Percentiles rank a stretch among this genome's conserved stretches.
These are phyloP conservation scores for Actinia equina DNA, from an alignment of 64 coral and sea anemone species.

Conservation along the genomic window DNA sequence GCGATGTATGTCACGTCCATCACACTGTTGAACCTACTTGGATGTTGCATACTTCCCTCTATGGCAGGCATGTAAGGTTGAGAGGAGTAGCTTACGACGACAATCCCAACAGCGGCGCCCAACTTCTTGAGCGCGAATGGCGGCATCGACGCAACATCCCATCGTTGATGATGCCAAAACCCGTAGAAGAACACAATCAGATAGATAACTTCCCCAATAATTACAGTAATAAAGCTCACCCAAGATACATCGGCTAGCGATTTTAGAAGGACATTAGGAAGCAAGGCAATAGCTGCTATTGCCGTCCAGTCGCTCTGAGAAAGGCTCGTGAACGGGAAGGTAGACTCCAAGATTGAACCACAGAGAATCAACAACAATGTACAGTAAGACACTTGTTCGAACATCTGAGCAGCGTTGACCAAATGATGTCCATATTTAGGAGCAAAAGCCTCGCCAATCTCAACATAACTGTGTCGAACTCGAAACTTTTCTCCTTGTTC, in stretches of 20 bases:
- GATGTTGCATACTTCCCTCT: conserved; percentile 91
- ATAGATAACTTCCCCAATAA: conserved; percentile 88
- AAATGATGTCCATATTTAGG: conserved; percentile 73
- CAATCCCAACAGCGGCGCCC: conserved; percentile 85
- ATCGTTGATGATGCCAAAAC: conserved; percentile 71
- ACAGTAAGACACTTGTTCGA: conserved; percentile 97
- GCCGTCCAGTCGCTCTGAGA: conserved; percentile 95
- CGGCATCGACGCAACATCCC: conserved; percentile 85
- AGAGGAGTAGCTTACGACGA: conserved; percentile 90
- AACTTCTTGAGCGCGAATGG: conserved; percentile 85
- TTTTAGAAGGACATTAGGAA: conserved; percentile 89
- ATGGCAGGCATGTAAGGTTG: conserved; percentile 99
- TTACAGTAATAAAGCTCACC: conserved; percentile 92
- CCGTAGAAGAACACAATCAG: conserved; percentile 72
- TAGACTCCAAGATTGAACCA: conserved; percentile 84
- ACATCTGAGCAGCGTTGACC: conserved; percentile 93
- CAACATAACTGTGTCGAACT: conserved; percentile 78
- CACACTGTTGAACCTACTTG: conserved; percentile 70
- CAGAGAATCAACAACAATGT: conserved; percentile 90
- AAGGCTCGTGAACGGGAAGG: conserved; percentile 63
- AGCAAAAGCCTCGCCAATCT: conserved; percentile 90
- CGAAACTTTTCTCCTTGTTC: conserved; percentile 47
- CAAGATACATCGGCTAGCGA: conserved; percentile 92
- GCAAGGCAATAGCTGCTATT: conserved; percentile 70
- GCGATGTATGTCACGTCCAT: conserved; percentile 87